These are phyloP conservation scores for Petrocephalus microphthalmus DNA, from an alignment of 2,113 vertebrate species.

Conservation along the genomic window DNA sequence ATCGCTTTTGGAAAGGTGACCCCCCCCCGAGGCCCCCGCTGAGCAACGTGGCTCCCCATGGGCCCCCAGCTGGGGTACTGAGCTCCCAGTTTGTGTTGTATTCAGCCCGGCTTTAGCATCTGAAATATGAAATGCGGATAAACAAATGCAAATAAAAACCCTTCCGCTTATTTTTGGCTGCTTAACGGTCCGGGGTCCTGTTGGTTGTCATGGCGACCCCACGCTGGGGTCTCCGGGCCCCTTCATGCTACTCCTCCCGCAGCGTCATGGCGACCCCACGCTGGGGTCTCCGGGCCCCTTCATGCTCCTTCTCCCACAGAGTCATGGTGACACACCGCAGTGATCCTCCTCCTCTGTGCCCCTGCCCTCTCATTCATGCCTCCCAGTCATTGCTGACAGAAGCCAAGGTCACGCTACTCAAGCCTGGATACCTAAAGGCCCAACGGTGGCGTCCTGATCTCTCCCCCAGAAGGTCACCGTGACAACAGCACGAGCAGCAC, in stretches of 20 bases:
- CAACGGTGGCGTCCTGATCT: slow-evolving; percentile 20
- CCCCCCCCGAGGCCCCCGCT: not conserved
- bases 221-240: not conserved
- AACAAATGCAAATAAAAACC: not conserved
- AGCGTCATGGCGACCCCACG: not conserved
- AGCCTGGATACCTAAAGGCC: not conserved
- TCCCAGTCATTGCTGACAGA: not conserved
- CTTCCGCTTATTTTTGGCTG: not conserved
- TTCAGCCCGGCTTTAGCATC: not conserved
- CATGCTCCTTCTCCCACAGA: not conserved
- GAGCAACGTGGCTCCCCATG: not conserved
- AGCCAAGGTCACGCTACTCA: not conserved
- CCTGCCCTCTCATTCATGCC: not conserved
- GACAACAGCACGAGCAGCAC: slow-evolving; percentile 88
- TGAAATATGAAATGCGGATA: not conserved
- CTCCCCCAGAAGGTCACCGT: slow-evolving; percentile 63
- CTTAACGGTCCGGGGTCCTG: not conserved
- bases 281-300: not conserved
- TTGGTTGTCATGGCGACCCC: not conserved
- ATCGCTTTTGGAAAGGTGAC: not conserved
- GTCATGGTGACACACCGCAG: not conserved
- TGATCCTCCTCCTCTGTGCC: not conserved
- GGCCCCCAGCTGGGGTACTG: not conserved
- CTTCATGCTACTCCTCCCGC: not conserved
- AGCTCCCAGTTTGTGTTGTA: not conserved